Percentiles rank a stretch among this genome's conserved stretches.
These are phyloP conservation scores for Gasteruption jaculator DNA, from an alignment of 2,888 invertebrate genomes.

Conservation along the genomic window DNA sequence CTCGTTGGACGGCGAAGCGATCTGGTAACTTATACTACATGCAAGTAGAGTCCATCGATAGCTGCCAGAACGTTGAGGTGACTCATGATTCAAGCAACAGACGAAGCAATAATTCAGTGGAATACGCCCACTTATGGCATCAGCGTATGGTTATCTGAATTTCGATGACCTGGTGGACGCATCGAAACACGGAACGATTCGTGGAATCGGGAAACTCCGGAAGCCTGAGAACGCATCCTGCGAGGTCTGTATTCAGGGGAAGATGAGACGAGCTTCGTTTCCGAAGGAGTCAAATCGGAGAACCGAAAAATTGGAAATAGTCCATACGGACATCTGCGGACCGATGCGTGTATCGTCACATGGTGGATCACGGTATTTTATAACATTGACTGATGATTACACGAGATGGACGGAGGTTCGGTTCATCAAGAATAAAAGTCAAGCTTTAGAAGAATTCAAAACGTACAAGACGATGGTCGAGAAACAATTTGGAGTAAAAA, in stretches of 20 bases:
- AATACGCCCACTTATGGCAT: too few relatives aligned
- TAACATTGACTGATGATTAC: slow-evolving; percentile 29
- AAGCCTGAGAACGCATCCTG: too few relatives aligned
- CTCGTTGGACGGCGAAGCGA: slow-evolving; percentile 12
- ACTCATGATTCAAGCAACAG: too few relatives aligned
- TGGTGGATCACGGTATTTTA: slow-evolving; percentile 25
- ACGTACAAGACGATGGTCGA: slow-evolving; percentile 23
- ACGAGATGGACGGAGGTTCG: slow-evolving; percentile 26
- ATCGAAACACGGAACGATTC: too few relatives aligned
- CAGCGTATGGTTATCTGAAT: too few relatives aligned
- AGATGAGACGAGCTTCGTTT: slow-evolving; percentile 17
- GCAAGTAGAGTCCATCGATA: too few relatives aligned
- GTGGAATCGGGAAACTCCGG: too few relatives aligned
- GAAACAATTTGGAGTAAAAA: slow-evolving; percentile 23
- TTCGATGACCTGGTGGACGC: too few relatives aligned
- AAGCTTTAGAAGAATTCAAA: slow-evolving; percentile 24
- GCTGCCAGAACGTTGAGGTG: too few relatives aligned
- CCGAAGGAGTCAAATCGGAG: slow-evolving; percentile 7
- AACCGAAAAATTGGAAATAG: slow-evolving; percentile 13
- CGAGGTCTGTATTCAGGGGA: slow-evolving; percentile 16
- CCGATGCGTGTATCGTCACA: slow-evolving; percentile 25
- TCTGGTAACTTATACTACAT: slow-evolving; percentile 14
- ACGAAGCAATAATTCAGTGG: too few relatives aligned
- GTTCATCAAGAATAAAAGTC: slow-evolving; percentile 23
- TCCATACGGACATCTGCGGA: slow-evolving; percentile 22